These are phyloP conservation scores for Elaphurus davidianus DNA, from an alignment of 2,113 vertebrate genomes.

Conservation along the genomic window DNA sequence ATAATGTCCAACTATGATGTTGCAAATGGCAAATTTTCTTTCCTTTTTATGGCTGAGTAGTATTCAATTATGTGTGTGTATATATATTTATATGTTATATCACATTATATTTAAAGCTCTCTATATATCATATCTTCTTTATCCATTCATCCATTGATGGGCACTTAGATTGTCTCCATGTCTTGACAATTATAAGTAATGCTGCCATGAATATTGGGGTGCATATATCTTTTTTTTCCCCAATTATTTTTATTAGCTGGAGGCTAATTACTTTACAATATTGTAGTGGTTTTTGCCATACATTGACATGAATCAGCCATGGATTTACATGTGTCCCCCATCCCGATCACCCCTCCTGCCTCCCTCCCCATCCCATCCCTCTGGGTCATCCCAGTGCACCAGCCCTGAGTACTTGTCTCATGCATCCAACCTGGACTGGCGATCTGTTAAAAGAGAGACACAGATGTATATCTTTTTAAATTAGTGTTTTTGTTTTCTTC, in stretches of 20 bases:
- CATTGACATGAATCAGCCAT: too few relatives aligned
- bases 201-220: neutral
- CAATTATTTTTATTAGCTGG: too few relatives aligned
- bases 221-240: neutral
- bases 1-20: neutral
- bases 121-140: neutral
- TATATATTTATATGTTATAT: neutral
- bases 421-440: too few relatives aligned
- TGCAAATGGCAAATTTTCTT: neutral
- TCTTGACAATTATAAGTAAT: neutral
- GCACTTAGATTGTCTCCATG: neutral
- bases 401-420: too few relatives aligned
- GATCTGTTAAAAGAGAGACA: too few relatives aligned
- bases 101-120: neutral
- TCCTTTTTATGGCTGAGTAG: neutral
- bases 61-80: neutral
- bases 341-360: too few relatives aligned
- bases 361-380: too few relatives aligned
- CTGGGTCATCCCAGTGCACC: too few relatives aligned
- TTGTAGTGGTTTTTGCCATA: too few relatives aligned
- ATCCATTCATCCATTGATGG: neutral
- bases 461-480: neutral
- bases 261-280: too few relatives aligned
- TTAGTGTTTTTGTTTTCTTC: neutral
- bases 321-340: too few relatives aligned